These are phyloP conservation scores for Rhinichthys klamathensis DNA, from an alignment of 2,113 vertebrate species.

Conservation along the genomic window DNA sequence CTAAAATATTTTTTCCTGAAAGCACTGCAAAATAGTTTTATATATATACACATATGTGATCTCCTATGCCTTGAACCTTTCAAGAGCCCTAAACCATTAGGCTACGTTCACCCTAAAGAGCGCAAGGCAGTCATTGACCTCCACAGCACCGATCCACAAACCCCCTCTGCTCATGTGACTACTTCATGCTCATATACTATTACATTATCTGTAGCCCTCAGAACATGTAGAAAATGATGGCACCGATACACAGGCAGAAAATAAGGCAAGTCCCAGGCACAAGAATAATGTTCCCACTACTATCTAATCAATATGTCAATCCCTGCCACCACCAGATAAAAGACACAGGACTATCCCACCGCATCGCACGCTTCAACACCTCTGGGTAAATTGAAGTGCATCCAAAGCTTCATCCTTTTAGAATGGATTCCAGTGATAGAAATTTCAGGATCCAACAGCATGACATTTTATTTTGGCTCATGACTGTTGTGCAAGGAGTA, in stretches of 20 bases:
- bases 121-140: not conserved
- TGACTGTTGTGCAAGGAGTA: slow-evolving; percentile 33
- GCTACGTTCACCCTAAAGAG: not conserved
- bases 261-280: slow-evolving; percentile 23
- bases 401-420: slow-evolving; percentile 44
- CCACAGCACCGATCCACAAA: not conserved
- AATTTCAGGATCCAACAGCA: slow-evolving; percentile 11
- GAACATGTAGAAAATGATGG: slow-evolving; percentile 32
- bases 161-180: not conserved
- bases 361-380: slow-evolving; percentile 46
- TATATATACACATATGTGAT: not conserved
- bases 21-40: not conserved
- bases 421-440: slow-evolving; percentile 30
- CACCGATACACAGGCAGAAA: slow-evolving; percentile 22
- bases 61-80: not conserved
- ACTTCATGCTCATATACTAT: not conserved
- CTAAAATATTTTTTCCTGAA: not conserved
- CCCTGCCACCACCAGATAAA: slow-evolving; percentile 57
- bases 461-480: slow-evolving; percentile 35
- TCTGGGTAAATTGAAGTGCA: slow-evolving; percentile 57
- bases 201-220: slow-evolving; percentile 32
- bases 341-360: slow-evolving; percentile 44
- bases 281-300: slow-evolving; percentile 49
- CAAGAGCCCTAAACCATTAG: not conserved
- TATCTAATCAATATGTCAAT: slow-evolving; percentile 61